These are phyloP conservation scores for Telmatochromis bifrenatus DNA, from an alignment of 2,113 vertebrate species.

Conservation along the genomic window DNA sequence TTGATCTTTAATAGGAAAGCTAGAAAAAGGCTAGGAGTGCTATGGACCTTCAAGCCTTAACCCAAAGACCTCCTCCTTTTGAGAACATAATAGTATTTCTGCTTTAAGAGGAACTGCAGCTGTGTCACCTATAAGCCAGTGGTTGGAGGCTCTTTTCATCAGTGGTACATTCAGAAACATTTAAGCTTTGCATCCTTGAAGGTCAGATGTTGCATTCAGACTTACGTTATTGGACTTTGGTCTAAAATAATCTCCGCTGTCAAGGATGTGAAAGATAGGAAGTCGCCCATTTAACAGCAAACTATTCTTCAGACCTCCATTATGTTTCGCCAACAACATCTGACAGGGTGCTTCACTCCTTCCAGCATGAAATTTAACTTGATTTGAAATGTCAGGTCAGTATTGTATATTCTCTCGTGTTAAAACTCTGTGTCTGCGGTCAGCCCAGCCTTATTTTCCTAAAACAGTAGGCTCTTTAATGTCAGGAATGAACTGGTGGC, in stretches of 20 bases:
- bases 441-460: not conserved
- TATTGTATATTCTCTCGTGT: not conserved
- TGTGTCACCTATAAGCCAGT: not conserved
- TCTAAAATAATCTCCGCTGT: slow-evolving; percentile 5
- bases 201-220: slow-evolving; percentile 23
- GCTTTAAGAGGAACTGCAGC: not conserved
- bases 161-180: not conserved
- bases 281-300: slow-evolving; percentile 28
- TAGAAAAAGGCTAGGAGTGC: not conserved
- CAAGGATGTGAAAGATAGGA: not conserved
- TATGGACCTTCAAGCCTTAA: slow-evolving; percentile 12
- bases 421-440: not conserved
- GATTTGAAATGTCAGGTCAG: not conserved
- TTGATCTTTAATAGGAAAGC: slow-evolving; percentile 9
- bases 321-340: not conserved
- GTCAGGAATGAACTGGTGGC: not conserved
- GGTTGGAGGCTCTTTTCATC: slow-evolving; percentile 29
- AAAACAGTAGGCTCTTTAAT: not conserved
- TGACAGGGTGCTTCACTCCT: not conserved
- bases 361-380: not conserved
- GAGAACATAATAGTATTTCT: not conserved
- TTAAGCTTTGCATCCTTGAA: slow-evolving; percentile 20
- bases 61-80: not conserved
- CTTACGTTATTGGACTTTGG: not conserved
- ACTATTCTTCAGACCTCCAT: not conserved